Evolutionary conservation across 1,140 invertebrate genomes (phyloP).

Genomic region (Latrodectus geometricus): DNA sequence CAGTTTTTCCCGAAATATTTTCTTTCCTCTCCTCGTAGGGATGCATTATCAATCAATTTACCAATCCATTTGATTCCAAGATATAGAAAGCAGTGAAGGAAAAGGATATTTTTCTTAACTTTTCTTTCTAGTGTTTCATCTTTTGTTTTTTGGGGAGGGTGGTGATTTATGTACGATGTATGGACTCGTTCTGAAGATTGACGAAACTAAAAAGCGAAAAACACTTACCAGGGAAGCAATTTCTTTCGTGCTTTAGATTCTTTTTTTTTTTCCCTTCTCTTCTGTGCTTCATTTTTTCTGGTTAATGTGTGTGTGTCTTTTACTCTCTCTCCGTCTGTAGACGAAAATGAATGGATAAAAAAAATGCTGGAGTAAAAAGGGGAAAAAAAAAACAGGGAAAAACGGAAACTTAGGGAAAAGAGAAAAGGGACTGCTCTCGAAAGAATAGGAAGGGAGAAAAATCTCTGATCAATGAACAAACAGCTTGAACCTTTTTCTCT

Average conservation of each 20-base stretch:
- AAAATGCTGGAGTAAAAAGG: background rate
- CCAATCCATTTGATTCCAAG: constrained; percentile 52
- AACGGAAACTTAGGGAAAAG: constrained; percentile 19
- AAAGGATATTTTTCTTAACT: constrained; percentile 53
- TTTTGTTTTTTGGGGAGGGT: constrained; percentile 45
- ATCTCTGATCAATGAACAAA: constrained; percentile 59
- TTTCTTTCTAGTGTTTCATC: constrained; percentile 54
- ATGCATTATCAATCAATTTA: constrained; percentile 58
- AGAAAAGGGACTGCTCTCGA: background rate
- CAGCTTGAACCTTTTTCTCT: constrained; percentile 57
- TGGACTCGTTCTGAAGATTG: constrained; percentile 48
- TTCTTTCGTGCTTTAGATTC: constrained; percentile 49
- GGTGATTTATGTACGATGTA: constrained; percentile 58
- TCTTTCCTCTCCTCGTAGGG: constrained; percentile 22
- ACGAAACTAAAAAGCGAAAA: constrained; percentile 58
- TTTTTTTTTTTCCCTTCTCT: constrained; percentile 8
- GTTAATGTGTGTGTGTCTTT: background rate
- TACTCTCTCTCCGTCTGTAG: background rate
- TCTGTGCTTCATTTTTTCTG: background rate
- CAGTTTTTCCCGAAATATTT: background rate
- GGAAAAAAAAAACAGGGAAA: constrained; percentile 6
- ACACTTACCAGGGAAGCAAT: constrained; percentile 53
- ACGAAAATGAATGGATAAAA: background rate
- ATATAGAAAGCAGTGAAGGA: constrained; percentile 1
- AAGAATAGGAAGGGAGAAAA: constrained; percentile 42